Evolutionary conservation across 64 coral and sea anemone species (phyloP).

Genomic region (Orbicella faveolata): DNA sequence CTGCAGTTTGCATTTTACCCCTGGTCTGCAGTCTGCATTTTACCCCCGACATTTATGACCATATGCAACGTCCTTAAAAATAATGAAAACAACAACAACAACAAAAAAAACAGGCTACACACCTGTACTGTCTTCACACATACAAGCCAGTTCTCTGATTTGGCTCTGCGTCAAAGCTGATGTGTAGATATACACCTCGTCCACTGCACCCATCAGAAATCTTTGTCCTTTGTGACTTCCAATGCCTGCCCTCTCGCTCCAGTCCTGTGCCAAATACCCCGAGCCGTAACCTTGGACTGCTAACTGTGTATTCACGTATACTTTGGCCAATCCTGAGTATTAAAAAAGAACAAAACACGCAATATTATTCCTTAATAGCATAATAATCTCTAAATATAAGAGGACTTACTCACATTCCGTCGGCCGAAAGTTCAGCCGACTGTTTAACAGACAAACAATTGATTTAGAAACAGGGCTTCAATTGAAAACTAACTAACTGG

Average conservation of each 20-base stretch:
- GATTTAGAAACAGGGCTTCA: no score
- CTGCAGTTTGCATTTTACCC: no score
- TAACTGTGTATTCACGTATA: conserved; percentile 64
- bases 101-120: not conserved
- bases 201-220: conserved; percentile 57
- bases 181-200: conserved; percentile 74
- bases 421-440: not conserved
- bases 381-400: not conserved
- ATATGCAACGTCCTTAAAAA: no score
- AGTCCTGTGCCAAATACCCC: conserved; percentile 63
- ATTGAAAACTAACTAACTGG: no score
- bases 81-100: not conserved
- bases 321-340: conserved; percentile 49
- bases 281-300: conserved; percentile 20
- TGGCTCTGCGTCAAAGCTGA: conserved; percentile 42
- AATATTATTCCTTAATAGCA: not conserved
- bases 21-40: no score
- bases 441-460: no score
- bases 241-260: conserved; percentile 48
- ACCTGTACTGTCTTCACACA: conserved; percentile 59
- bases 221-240: conserved; percentile 70
- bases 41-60: no score
- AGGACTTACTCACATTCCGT: not conserved
- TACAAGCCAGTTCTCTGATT: conserved; percentile 62
- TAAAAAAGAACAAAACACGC: not conserved